Percentiles rank a stretch among this genome's conserved stretches.
phyloP scores from a whole-genome alignment of 2,113 vertebrate genomes.

The Caranx ignobilis region DNA sequence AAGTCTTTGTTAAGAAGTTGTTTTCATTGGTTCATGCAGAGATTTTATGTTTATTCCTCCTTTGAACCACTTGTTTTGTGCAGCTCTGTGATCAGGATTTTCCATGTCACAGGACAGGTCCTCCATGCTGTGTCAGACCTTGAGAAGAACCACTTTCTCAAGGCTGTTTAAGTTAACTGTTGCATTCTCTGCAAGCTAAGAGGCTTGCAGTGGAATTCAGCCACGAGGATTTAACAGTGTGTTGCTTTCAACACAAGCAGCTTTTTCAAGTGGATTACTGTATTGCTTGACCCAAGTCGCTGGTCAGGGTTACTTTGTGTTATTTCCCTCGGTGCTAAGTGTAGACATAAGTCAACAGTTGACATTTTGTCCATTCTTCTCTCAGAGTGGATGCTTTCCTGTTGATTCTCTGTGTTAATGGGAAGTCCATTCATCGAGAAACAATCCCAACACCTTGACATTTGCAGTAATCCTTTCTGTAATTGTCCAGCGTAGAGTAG shows the following conservation, averaged over 20 bases:
- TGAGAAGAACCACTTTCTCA: constrained; percentile 46
- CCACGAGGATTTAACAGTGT: constrained; percentile 62
- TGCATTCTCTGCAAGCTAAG: constrained; percentile 63
- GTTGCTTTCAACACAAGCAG: constrained; percentile 40
- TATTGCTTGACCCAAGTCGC: constrained; percentile 37
- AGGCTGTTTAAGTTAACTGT: constrained; percentile 38
- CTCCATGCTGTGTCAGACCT: background rate
- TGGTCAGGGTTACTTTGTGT: constrained; percentile 50
- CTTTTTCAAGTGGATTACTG: constrained; percentile 57
- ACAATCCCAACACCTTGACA: constrained; percentile 59
- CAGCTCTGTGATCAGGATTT: background rate
- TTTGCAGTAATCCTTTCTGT: constrained; percentile 49
- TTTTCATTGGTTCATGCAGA: background rate
- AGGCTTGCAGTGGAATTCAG: constrained; percentile 72
- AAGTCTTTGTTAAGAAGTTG: background rate
- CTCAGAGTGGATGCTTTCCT: constrained; percentile 61
- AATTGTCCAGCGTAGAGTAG: constrained; percentile 1
- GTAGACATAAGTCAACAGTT: constrained; percentile 30
- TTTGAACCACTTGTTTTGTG: background rate
- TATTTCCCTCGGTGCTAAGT: constrained; percentile 33
- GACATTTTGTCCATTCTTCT: constrained; percentile 67
- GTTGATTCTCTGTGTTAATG: constrained; percentile 55
- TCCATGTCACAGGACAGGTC: background rate
- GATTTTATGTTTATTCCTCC: background rate
- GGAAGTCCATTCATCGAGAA: constrained; percentile 49